Base-by-base conservation (phyloP, 2,888 invertebrate genomes). In the Alsophila aescularia region DNA sequence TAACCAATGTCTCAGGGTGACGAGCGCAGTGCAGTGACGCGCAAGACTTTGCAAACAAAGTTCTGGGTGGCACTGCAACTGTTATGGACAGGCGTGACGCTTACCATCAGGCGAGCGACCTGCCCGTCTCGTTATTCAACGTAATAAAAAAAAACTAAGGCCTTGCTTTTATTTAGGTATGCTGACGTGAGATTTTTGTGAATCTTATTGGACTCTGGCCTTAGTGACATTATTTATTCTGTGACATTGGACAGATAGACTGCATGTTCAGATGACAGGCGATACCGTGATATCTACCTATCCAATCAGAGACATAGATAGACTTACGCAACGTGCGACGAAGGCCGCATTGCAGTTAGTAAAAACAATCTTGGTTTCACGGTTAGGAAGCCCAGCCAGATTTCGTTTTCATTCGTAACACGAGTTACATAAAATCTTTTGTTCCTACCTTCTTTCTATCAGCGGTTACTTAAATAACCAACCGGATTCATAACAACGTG, bases 371-470 rank as follows among this genome's bases (percentile, higher is more conserved):
- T 71, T 72, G 64, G 73, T 75, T 79, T 79, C 79, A 73, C 75
- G 74, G 74, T 79, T 75, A 67, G 69, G 68, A 73, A 76, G 71
- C 68, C 69, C 68, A 61, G 67, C 67, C n/a, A 72, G 75, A 79
- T 79, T 79, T 79, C 73, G 66, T 75, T 84, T 32, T 81, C 73
- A n/a, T 74, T 77, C 74, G 72, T 75, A 81, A 78, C 74, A 69
- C 67, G 62, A 64, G 73, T 85, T 85, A 83, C 73, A 79, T 86
- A 86, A 85, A 80, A 73, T 67, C 69, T 69, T 81, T 81, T 81
- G 80, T 81, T 81, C 72, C 75, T 68, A 35, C 59, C 62, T 58
- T 60, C 59, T n/a, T n/a, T 58, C 61, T 52, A 48, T 40, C 36
- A 52, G 42, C 37, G 35, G 50, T 51, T 59, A 67, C 69, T 53